phyloP scores from a whole-genome alignment of 2,888 invertebrate species.

The Nemotelus pantherinus region DNA sequence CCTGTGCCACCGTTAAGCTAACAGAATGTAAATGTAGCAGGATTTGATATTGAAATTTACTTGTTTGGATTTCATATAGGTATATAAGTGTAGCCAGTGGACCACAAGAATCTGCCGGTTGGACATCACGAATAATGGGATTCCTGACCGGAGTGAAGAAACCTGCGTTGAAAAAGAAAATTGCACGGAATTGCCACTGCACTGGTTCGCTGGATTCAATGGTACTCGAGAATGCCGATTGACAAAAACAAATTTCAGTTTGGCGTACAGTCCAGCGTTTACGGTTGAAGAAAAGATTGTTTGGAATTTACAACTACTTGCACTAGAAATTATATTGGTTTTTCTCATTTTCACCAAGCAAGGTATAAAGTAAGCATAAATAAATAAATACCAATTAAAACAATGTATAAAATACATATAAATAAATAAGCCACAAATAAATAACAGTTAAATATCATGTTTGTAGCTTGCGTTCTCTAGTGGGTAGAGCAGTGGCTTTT shows the following conservation, averaged over 20 bases:
- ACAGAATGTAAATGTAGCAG: constrained; percentile 43
- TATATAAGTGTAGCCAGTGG: constrained; percentile 63
- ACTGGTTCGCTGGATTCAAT: constrained; percentile 75
- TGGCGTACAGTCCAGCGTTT: constrained; percentile 87
- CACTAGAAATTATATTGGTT: too few species aligned
- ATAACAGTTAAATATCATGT: too few species aligned
- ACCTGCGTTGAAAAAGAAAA: constrained; percentile 61
- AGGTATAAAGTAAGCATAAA: too few species aligned
- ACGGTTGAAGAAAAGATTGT: constrained; percentile 69
- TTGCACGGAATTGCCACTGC: constrained; percentile 65
- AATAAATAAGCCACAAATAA: too few species aligned
- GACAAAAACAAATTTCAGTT: constrained; percentile 77
- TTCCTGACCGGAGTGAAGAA: constrained; percentile 58
- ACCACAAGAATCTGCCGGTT: constrained; percentile 61
- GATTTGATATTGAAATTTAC: constrained; percentile 3
- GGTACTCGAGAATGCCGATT: constrained; percentile 76
- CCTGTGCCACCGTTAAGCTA: constrained; percentile 62
- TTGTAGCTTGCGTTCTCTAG: too few species aligned
- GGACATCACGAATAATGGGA: constrained; percentile 62
- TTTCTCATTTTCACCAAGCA: too few species aligned
- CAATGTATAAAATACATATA: too few species aligned
- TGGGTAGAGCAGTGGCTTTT: too few species aligned
- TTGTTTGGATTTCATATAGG: constrained; percentile 51
- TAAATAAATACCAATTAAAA: too few species aligned
- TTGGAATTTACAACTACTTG: not conserved